phyloP scores from a whole-genome alignment of 2,797 vertebrate genomes.

The Tapera naevia region DNA sequence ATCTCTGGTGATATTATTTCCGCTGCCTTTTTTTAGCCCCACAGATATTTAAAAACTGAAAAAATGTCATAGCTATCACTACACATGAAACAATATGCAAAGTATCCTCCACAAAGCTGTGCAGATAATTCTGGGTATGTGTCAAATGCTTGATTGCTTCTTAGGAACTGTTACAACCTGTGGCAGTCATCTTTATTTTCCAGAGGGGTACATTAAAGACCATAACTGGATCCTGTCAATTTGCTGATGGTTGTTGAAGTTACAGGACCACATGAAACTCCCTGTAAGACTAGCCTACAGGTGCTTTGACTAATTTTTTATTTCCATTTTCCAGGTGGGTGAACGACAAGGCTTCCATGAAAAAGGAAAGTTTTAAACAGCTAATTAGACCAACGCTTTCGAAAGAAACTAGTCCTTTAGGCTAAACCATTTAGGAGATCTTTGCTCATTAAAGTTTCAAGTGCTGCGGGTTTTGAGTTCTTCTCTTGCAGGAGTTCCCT shows the following conservation, averaged over 20 bases:
- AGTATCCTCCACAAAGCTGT: not conserved
- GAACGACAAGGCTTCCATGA: not conserved
- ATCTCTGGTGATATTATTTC: not conserved
- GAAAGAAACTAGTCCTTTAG: not conserved
- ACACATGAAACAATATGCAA: not conserved
- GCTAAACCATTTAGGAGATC: not conserved
- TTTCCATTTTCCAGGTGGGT: not conserved
- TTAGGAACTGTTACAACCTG: not conserved
- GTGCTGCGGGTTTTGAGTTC: not conserved
- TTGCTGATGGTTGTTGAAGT: not conserved
- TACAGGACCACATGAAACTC: not conserved
- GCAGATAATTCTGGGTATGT: not conserved
- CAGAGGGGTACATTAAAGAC: not conserved
- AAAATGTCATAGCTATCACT: not conserved
- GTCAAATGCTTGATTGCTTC: not conserved
- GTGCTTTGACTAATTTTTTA: not conserved
- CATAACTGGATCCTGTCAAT: not conserved
- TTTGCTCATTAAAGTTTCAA: not conserved
- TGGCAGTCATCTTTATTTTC: not conserved
- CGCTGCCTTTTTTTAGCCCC: not conserved
- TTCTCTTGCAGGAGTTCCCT: not conserved
- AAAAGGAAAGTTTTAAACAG: not conserved
- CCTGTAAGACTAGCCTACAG: not conserved
- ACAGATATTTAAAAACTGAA: not conserved
- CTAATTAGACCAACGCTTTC: not conserved